Base-by-base conservation (phyloP, 2,888 invertebrate species). In the Ormia ochracea region DNA sequence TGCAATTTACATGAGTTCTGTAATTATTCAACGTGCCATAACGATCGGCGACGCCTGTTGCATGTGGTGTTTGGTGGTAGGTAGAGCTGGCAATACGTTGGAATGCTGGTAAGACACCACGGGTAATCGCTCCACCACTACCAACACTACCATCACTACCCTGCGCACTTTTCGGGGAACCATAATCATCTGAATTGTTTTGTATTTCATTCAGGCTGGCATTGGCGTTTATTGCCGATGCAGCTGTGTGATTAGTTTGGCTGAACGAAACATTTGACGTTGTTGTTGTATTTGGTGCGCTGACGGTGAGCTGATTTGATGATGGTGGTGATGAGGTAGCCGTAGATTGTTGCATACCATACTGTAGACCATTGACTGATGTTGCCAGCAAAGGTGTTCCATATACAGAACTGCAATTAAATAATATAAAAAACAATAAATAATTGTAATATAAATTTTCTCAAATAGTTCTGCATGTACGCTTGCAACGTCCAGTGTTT, bases 61-160 rank as follows among this genome's bases (percentile, higher is more conserved):
- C 70, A 52, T 84, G 85, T 82, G 85, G 83, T 36, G 58, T 70
- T 75, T 36, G 75, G 31, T 70, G 63, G 52, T 82, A 83, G 63
- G 83, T 77, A 26, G 81, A 65, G 5, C 86, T 80, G 12, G 86
- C 84, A 70, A 90, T 85, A 52, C 88, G 84, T 80, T 89, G 88
- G 75, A 90, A 90, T 78, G 84, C 89, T 7, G 90, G 90, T 76
- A 90, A 76, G 6, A 87, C 82, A n/a, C 85, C n/a, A n/a, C n/a
- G n/a, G n/a, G n/a, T n/a, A n/a, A n/a, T n/a, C n/a, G n/a, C n/a
- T n/a, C n/a, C n/a, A n/a, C n/a, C 84, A 3, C 84, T 82, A 7
- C 85, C 83, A n/a, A 84, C 84, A 5, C 84, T 82, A 10, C 85
- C 84, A 9, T 84, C 84, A 59, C 84, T 84, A 36, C 87, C 87